Evolutionary conservation across 2,113 vertebrate genomes (phyloP).

Genomic region (Cynocephalus volans): DNA sequence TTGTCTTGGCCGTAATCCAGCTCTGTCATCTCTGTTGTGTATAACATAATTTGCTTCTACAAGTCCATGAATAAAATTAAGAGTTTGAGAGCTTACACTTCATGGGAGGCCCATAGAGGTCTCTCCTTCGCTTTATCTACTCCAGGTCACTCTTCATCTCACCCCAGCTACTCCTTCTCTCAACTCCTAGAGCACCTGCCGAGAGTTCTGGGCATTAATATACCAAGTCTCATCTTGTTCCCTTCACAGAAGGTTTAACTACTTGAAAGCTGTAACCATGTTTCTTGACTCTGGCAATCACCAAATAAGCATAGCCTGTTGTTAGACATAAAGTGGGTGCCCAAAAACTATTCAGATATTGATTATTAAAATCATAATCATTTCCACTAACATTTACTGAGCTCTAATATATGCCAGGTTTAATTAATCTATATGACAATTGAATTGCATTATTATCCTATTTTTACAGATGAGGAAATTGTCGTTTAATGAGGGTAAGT

Average conservation of each 20-base stretch:
- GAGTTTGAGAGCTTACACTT: not conserved
- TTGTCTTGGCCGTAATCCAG: constrained; percentile 30
- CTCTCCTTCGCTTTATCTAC: not conserved
- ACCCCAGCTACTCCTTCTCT: not conserved
- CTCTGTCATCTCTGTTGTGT: constrained; percentile 74
- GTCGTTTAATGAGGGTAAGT: not conserved
- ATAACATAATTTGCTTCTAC: constrained; percentile 68
- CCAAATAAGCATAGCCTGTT: not conserved
- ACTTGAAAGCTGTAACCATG: not conserved
- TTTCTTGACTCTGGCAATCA: not conserved
- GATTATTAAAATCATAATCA: not conserved
- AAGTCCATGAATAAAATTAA: constrained; percentile 74
- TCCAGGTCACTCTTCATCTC: not conserved
- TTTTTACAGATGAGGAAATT: not conserved
- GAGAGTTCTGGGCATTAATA: not conserved
- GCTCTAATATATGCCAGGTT: not conserved
- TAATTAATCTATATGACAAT: not conserved
- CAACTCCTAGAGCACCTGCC: not conserved
- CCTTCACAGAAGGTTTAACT: not conserved
- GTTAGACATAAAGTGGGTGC: not conserved
- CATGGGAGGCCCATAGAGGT: not conserved
- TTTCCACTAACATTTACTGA: not conserved
- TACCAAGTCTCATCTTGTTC: not conserved
- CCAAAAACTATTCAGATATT: not conserved
- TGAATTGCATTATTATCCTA: not conserved